Conservation (phyloP, 2,113 vertebrate genomes). For the Coryphaenoides rupestris region DNA sequence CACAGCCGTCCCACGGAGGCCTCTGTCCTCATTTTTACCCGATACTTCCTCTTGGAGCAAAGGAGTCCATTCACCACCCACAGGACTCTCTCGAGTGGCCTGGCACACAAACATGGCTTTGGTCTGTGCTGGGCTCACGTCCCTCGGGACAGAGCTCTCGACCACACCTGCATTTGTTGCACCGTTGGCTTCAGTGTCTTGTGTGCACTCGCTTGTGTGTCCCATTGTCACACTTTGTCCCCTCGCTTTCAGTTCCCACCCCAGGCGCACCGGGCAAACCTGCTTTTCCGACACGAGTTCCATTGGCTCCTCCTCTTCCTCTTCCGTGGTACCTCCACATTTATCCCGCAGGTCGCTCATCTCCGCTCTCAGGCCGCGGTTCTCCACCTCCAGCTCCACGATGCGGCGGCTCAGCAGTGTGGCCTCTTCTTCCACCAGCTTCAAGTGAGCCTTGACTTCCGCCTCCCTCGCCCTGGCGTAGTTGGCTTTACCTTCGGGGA, state of each 20-base stretch:
- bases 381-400: constrained; percentile 96
- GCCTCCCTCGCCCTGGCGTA: constrained; percentile 82
- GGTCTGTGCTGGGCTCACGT: constrained; percentile 71
- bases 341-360: constrained; percentile 85
- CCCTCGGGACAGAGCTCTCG: constrained; percentile 70
- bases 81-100: constrained; percentile 66
- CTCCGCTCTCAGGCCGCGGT: constrained; percentile 88
- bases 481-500: constrained; percentile 64
- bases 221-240: constrained; percentile 32
- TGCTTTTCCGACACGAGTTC: constrained; percentile 50
- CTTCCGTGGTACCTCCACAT: constrained; percentile 60
- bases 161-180: constrained; percentile 41
- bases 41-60: constrained; percentile 53
- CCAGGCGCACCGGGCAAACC: not conserved
- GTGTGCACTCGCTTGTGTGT: constrained; percentile 67
- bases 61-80: constrained; percentile 60
- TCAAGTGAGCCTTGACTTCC: constrained; percentile 89
- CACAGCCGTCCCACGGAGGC: constrained; percentile 54
- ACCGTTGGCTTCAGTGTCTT: constrained; percentile 69
- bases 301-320: constrained; percentile 69
- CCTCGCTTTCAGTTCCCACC: constrained; percentile 12
- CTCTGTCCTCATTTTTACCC: constrained; percentile 1
- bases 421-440: constrained; percentile 96
- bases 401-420: constrained; percentile 91
- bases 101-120: constrained; percentile 41